A percentile compares a stretch with the other conserved stretches of the same genome.
Evolutionary conservation across 2,888 invertebrate genomes (phyloP).

Genomic region (Lysandra coridon): DNA sequence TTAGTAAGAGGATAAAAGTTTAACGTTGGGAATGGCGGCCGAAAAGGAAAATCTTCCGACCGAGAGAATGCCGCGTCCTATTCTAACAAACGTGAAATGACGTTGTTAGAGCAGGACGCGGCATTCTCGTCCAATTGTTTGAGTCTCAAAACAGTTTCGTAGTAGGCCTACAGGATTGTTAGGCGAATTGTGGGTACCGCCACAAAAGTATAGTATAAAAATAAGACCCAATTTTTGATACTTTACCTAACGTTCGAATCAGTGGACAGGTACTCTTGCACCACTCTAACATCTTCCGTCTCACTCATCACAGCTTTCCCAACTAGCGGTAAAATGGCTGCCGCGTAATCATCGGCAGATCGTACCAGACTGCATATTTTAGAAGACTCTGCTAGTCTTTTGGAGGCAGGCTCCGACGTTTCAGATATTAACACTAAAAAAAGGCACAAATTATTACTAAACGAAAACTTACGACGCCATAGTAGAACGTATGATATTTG

Average conservation of each 20-base stretch:
- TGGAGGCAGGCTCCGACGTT: constrained; percentile 41
- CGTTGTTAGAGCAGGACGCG: no score
- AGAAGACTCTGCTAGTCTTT: constrained; percentile 37
- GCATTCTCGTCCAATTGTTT: no score
- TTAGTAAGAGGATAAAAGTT: no score
- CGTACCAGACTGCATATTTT: constrained; percentile 36
- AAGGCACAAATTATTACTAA: no score
- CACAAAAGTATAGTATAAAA: no score
- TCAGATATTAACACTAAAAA: constrained; percentile 34
- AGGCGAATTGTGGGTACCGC: no score
- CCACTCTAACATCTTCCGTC: neutral
- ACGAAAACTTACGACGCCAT: neutral
- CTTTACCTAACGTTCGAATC: constrained; percentile 14
- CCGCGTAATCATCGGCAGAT: constrained; percentile 36
- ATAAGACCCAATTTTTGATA: neutral
- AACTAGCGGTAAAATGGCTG: constrained; percentile 34
- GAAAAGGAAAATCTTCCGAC: no score
- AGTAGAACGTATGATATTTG: neutral
- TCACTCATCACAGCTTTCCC: neutral
- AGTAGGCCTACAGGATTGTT: no score
- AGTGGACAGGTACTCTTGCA: neutral
- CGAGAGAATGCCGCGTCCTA: no score
- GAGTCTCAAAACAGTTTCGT: no score
- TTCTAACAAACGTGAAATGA: no score
- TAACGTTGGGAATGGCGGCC: no score